Conservation (phyloP, 2,888 invertebrate species). For the Scaptomyza cyrtandrae region DNA sequence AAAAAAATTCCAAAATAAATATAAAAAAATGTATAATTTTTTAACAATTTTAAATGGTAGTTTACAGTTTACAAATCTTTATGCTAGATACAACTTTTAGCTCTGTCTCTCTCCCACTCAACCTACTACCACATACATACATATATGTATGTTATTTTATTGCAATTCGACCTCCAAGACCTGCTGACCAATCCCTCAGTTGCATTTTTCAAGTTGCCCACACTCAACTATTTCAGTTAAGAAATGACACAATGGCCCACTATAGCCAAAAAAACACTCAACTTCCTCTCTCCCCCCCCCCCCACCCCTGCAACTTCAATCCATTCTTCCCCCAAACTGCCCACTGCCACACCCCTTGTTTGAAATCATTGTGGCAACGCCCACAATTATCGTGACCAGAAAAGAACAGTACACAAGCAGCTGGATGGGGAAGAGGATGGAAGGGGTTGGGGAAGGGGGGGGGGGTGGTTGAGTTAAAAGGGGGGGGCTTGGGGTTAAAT, state of each 20-base stretch:
- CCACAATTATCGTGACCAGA: constrained; percentile 41
- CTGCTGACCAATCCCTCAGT: constrained; percentile 30
- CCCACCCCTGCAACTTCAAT: not conserved
- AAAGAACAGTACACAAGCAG: no score
- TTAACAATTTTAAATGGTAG: no score
- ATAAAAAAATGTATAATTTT: no score
- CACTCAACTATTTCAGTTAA: constrained; percentile 36
- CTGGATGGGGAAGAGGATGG: no score
- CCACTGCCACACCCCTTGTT: not conserved
- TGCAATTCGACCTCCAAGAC: constrained; percentile 26
- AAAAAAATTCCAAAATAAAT: no score
- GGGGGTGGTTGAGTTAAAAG: not conserved
- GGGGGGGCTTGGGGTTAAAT: not conserved
- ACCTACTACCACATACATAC: not conserved
- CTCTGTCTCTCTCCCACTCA: constrained; percentile 7
- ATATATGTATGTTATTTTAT: not conserved
- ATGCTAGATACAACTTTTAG: no score
- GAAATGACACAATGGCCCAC: constrained; percentile 35
- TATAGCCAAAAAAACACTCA: not conserved
- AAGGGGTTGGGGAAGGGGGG: no score
- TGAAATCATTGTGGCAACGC: constrained; percentile 35
- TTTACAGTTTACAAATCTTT: no score
- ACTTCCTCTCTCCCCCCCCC: not conserved
- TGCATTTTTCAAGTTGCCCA: constrained; percentile 8
- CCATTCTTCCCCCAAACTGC: not conserved